Evolutionary conservation across 2,113 vertebrate genomes (phyloP).

Genomic region (Zeus faber): DNA sequence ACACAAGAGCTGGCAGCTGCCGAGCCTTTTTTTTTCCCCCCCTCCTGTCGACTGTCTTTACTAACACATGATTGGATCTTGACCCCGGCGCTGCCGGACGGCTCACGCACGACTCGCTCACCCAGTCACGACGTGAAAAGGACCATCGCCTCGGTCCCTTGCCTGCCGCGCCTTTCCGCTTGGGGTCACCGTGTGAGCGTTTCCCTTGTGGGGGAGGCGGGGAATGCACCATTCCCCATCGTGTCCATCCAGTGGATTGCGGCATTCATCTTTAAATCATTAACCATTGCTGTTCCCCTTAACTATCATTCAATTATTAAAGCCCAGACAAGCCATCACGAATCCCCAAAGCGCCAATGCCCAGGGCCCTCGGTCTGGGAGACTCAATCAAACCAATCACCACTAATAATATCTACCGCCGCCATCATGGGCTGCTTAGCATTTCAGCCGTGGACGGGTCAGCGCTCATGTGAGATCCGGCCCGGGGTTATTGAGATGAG

Average conservation of each 20-base stretch:
- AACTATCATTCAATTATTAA: slow-evolving; percentile 64
- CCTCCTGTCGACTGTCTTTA: neutral
- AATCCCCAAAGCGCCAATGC: slow-evolving; percentile 50
- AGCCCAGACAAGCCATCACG: slow-evolving; percentile 37
- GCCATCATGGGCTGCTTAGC: slow-evolving; percentile 28
- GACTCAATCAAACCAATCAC: slow-evolving; percentile 52
- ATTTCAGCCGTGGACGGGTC: slow-evolving; percentile 38
- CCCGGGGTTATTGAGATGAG: slow-evolving; percentile 17
- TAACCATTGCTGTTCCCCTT: slow-evolving; percentile 48
- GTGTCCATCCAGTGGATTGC: slow-evolving; percentile 55
- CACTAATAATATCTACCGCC: slow-evolving; percentile 42
- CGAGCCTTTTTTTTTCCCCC: slow-evolving; percentile 13
- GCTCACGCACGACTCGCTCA: no score
- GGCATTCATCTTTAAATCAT: slow-evolving; percentile 53
- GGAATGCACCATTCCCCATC: no score
- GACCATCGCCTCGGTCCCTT: slow-evolving; percentile 14
- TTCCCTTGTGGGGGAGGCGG: no score
- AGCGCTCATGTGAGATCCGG: slow-evolving; percentile 19
- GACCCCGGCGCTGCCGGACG: neutral
- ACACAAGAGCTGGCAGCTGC: neutral
- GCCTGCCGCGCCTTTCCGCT: slow-evolving; percentile 17
- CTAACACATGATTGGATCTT: slow-evolving; percentile 4
- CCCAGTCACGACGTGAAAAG: slow-evolving; percentile 4
- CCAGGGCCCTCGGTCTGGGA: slow-evolving; percentile 29
- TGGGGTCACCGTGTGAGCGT: slow-evolving; percentile 44